Evolutionary conservation across 2,113 vertebrate genomes (phyloP), one percentile per base, ranked within the genome.

Genomic region (Lethenteron camtschaticum): DNA sequence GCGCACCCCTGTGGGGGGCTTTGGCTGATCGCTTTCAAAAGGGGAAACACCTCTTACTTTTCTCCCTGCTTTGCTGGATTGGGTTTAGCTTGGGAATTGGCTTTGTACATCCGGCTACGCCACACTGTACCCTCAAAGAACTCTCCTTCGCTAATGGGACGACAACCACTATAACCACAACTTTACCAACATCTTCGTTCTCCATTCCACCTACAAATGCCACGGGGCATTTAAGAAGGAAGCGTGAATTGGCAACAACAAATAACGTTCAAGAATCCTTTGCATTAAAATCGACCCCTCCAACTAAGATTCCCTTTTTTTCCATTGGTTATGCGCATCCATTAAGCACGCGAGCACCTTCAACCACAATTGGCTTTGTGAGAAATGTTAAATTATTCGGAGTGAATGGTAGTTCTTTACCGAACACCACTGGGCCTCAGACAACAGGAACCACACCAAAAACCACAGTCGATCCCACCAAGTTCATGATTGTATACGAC

Each of bases 1-100:
- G 94, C 70, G 90, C 94, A 57, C 94, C 94, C 3, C 96, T 99
- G 77, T 99, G 94, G 94, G 94, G 94, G 1, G 81, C 96, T 1
- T 85, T 99, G 70, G 92, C 94, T 1, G 94, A 99, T 77, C 86
- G 89, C 72, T 99, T 88, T 78, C 83, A 76, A 77, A 95, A 91
- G 73, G 90, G 92, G 12, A 99, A 99, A 76, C 80, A 77, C 0
- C 85, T 99, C 68, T 83, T 99, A 68, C 82, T 99, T 73, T 97
- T 97, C 56, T 96, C 94, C 0, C 86, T 99, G 18, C 69, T 96
- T 1, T 97, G 91, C 78, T 99, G 94, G 94, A 77, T 99, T 78
- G 74, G 88, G 56, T 99, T 99, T 77, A 99, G 96, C 79, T 78
- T 83, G 70, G 88, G 90, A 69, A 95, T 99, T 1, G 88, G 88